These are phyloP conservation scores for Druon quercuslanigerum DNA, from an alignment of 1,140 invertebrate genomes.

Conservation along the genomic window DNA sequence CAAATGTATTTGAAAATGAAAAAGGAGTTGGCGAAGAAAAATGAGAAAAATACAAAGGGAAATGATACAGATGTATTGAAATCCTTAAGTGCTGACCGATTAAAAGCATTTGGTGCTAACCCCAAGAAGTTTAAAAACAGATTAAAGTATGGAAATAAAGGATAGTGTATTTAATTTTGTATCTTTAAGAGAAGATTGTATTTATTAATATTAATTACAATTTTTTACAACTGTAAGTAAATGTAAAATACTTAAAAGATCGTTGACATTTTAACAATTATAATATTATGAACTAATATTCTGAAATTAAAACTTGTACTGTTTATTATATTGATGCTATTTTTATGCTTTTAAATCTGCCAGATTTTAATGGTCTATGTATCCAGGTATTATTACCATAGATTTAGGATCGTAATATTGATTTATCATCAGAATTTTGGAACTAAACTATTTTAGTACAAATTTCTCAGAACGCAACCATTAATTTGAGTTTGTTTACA, in stretches of 20 bases:
- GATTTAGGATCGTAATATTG: too few relatives aligned
- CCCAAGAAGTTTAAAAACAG: slow-evolving; percentile 90
- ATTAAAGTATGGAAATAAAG: slow-evolving; percentile 76
- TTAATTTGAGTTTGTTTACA: too few relatives aligned
- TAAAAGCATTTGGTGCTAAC: slow-evolving; percentile 93
- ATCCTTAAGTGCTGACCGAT: slow-evolving; percentile 83
- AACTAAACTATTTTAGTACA: too few relatives aligned
- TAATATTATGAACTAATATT: too few relatives aligned
- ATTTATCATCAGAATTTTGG: too few relatives aligned
- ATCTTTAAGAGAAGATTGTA: slow-evolving; percentile 40
- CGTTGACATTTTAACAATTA: too few relatives aligned
- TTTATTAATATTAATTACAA: slow-evolving; percentile 25
- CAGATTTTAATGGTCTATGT: too few relatives aligned
- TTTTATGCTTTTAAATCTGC: background rate
- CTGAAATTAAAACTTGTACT: too few relatives aligned
- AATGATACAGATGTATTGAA: slow-evolving; percentile 60
- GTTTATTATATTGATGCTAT: slow-evolving; percentile 7
- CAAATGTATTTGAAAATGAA: slow-evolving; percentile 38
- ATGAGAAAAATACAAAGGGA: slow-evolving; percentile 56
- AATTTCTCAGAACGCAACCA: too few relatives aligned
- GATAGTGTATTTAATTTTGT: slow-evolving; percentile 44
- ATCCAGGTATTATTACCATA: too few relatives aligned
- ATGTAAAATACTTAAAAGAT: too few relatives aligned
- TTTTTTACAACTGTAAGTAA: slow-evolving; percentile 28
- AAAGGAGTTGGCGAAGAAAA: slow-evolving; percentile 48